Evolutionary conservation across 2,888 invertebrate species (phyloP).

Genomic region (Chironomus tentans): DNA sequence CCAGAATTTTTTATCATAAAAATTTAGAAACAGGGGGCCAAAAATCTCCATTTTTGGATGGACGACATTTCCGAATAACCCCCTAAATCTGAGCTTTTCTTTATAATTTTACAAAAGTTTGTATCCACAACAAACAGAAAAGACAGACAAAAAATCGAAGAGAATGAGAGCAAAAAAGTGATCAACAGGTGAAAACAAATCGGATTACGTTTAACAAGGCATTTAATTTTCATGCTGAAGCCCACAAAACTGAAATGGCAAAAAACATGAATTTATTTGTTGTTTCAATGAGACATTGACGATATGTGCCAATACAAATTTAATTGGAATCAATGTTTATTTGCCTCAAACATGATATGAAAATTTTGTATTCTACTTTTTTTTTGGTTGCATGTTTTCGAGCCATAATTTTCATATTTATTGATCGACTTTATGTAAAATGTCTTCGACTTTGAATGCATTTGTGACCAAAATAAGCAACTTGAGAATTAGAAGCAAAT

Average conservation of each 20-base stretch:
- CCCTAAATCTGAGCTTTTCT: too few relatives aligned
- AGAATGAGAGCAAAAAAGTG: neutral
- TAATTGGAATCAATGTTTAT: conserved; percentile 6
- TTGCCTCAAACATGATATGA: neutral
- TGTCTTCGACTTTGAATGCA: too few relatives aligned
- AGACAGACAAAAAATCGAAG: neutral
- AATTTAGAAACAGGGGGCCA: too few relatives aligned
- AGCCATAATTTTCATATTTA: neutral
- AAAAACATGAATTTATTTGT: neutral
- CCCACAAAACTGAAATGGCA: neutral
- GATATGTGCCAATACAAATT: neutral
- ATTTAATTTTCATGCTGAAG: neutral
- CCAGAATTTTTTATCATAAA: too few relatives aligned
- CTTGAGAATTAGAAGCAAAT: too few relatives aligned
- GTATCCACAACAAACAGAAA: neutral
- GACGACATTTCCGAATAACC: neutral
- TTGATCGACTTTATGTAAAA: too few relatives aligned
- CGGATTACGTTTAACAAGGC: neutral
- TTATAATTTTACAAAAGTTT: too few relatives aligned
- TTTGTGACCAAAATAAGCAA: too few relatives aligned
- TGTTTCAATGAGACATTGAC: neutral
- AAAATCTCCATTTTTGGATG: neutral
- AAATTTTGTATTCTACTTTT: neutral
- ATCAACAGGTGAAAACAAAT: neutral
- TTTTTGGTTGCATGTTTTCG: neutral